Evolutionary conservation across 2,888 invertebrate species (phyloP).

Genomic region (Orchestes rusci): DNA sequence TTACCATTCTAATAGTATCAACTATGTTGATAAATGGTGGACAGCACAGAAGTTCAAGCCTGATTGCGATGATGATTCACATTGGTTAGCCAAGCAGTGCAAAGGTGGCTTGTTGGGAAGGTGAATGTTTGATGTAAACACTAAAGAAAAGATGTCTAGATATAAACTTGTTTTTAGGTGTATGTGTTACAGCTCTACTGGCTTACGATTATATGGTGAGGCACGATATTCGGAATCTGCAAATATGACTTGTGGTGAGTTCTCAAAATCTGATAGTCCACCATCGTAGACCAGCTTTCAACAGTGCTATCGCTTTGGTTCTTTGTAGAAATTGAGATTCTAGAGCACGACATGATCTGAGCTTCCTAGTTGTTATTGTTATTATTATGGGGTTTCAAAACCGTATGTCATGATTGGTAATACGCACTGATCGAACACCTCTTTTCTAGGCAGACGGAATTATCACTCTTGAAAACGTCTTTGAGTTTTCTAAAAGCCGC

Average conservation of each 20-base stretch:
- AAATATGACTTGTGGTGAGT: slow-evolving; percentile 59
- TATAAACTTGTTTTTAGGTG: slow-evolving; percentile 43
- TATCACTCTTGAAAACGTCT: no score
- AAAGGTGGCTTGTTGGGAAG: slow-evolving; percentile 58
- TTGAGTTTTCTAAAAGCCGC: no score
- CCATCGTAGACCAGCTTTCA: no score
- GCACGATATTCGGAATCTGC: slow-evolving; percentile 51
- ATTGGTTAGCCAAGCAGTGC: slow-evolving; percentile 57
- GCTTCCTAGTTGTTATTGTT: no score
- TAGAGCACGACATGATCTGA: no score
- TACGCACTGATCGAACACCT: no score
- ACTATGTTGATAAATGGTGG: slow-evolving; percentile 26
- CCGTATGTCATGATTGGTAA: no score
- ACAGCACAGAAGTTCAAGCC: slow-evolving; percentile 37
- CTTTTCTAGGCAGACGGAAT: no score
- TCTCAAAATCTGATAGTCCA: no score
- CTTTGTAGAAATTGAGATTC: no score
- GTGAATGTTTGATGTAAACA: slow-evolving; percentile 34
- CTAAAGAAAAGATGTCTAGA: not conserved
- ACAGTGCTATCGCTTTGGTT: no score
- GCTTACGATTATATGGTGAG: slow-evolving; percentile 59
- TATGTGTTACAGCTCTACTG: slow-evolving; percentile 55
- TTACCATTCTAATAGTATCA: slow-evolving; percentile 28
- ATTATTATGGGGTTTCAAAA: no score
- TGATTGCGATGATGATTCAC: slow-evolving; percentile 51